A percentile compares a stretch with the other conserved stretches of the same genome.
phyloP scores from a whole-genome alignment of 2,113 vertebrate genomes.

The Camarhynchus parvulus region DNA sequence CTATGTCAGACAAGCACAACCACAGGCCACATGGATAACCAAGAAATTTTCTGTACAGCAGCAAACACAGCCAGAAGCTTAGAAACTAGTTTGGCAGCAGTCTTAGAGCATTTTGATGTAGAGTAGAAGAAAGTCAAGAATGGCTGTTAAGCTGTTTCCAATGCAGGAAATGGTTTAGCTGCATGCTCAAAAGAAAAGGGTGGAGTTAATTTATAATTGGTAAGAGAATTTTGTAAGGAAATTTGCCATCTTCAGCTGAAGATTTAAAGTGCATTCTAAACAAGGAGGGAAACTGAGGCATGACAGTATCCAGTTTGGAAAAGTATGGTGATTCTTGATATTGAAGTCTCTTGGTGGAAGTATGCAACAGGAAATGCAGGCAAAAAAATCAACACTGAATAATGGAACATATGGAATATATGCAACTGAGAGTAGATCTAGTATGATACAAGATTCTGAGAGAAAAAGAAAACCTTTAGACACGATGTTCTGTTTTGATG shows the following conservation, averaged over 20 bases:
- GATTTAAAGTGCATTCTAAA: not conserved
- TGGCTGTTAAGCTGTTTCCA: not conserved
- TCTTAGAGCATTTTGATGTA: not conserved
- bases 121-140: not conserved
- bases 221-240: not conserved
- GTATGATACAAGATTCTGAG: fast-evolving
- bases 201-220: not conserved
- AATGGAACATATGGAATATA: not conserved
- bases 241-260: not conserved
- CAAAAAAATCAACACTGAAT: not conserved
- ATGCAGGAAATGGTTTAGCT: not conserved
- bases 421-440: not conserved
- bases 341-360: not conserved
- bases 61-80: not conserved
- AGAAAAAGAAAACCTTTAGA: not conserved
- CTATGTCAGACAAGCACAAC: not conserved
- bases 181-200: not conserved
- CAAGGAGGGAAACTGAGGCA: not conserved
- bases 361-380: not conserved
- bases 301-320: not conserved
- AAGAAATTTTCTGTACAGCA: not conserved
- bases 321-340: not conserved
- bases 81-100: not conserved
- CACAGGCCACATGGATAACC: not conserved
- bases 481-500: not conserved